Base-by-base conservation (phyloP, 2,888 invertebrate genomes). In the Euphydryas editha region DNA sequence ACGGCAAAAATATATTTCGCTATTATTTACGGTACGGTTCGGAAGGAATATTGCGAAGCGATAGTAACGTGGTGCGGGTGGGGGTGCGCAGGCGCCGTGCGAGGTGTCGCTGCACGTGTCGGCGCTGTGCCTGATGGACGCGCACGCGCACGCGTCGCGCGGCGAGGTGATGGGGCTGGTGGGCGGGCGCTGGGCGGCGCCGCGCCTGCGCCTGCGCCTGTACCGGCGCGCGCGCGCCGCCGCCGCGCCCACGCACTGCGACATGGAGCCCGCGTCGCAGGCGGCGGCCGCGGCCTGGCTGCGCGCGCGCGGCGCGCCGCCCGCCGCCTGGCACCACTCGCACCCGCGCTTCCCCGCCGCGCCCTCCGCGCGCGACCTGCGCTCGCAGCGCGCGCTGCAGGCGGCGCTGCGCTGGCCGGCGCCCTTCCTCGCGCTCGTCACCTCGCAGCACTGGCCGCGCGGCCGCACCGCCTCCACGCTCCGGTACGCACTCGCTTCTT, bases 261-360 rank as follows among this genome's bases (percentile, higher is more conserved):
- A 96, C 75, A 96, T 96, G 96, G 96, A 96, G 76, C 96, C 96
- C 1, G 94, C 90, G 68, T 87, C 90, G 0, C 88, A 96, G 80
- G 93, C 95, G 6, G 84, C 82, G 69, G 95, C 95, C 2, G 94
- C 94, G 61, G 94, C 94, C 73, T 78, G 78, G 37, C 93, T 96
- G 30, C 85, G 86, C 6, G 69, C 78, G 13, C 80, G 80, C 18
- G 94, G 94, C 3, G 80, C 87, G 73, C 79, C 86, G 20, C 93
- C 95, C 62, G 91, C 95, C 65, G 96, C 95, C 24, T 96, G 96
- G 96, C 96, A 96, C 86, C 96, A 96, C 91, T 96, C 96, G 36
- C 96, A 96, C 90, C 96, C 96, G 1, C 86, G 90, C 24, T 96
- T 96, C 87, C 93, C 94, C 4, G 94, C 95, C 0, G 93, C 95